These are phyloP conservation scores for Invenusta paracnida DNA, from an alignment of 2,888 invertebrate genomes.

Conservation along the genomic window DNA sequence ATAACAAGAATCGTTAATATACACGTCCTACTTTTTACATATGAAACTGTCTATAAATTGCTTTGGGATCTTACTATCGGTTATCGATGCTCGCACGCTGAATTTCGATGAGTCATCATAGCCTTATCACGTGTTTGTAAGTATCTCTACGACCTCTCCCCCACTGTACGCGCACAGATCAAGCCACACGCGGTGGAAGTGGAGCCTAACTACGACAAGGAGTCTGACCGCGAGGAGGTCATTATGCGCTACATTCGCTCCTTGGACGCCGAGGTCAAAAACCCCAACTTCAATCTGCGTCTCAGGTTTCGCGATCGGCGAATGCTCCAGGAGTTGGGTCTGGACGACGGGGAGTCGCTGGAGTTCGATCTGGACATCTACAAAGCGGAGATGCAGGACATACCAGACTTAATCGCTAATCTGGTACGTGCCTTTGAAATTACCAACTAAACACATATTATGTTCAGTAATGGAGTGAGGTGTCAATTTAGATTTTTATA, in stretches of 20 bases:
- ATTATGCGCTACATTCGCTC: constrained; percentile 31
- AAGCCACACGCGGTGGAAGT: constrained; percentile 42
- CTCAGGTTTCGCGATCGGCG: constrained; percentile 37
- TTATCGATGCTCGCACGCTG: no score
- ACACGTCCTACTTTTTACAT: no score
- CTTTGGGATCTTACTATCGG: no score
- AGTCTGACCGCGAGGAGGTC: constrained; percentile 37
- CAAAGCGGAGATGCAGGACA: constrained; percentile 41
- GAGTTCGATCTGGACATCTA: constrained; percentile 44
- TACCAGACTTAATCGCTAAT: constrained; percentile 41
- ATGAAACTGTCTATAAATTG: no score
- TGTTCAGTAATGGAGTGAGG: no score
- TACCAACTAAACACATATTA: background rate
- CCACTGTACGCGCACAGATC: no score
- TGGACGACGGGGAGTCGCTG: constrained; percentile 43
- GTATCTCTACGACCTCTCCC: no score
- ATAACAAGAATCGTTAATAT: no score
- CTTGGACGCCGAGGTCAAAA: background rate
- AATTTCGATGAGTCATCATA: no score
- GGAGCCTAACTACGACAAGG: constrained; percentile 42
- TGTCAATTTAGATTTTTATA: no score
- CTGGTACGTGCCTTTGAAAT: constrained; percentile 31
- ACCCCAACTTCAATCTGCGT: constrained; percentile 41
- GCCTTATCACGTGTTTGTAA: no score
- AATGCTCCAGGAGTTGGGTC: constrained; percentile 39